phyloP scores from a whole-genome alignment of 2,113 vertebrate genomes.

The Motacilla tschutschensis region DNA sequence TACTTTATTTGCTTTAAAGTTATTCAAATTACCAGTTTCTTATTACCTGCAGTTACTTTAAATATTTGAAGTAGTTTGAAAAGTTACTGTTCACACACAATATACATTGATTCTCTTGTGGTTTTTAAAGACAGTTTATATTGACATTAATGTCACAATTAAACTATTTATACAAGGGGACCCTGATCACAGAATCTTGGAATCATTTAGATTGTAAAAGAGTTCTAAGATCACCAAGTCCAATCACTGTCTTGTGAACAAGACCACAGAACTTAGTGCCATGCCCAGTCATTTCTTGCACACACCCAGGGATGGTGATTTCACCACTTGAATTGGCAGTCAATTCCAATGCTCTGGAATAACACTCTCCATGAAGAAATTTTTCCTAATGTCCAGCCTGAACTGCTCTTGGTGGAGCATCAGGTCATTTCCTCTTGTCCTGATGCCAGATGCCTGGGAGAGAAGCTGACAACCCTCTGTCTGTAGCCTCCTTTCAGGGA shows the following conservation, averaged over 20 bases:
- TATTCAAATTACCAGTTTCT: neutral
- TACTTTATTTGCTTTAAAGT: neutral
- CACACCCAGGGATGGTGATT: too few relatives aligned
- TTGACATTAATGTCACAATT: neutral
- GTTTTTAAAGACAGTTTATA: neutral
- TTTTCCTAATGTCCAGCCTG: neutral
- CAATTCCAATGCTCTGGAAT: neutral
- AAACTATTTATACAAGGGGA: neutral
- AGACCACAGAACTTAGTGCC: neutral
- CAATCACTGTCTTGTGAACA: neutral
- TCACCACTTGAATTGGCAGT: neutral
- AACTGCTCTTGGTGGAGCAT: neutral
- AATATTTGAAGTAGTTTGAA: neutral
- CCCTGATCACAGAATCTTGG: neutral
- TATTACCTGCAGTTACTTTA: neutral
- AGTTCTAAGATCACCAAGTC: neutral
- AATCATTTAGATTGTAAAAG: neutral
- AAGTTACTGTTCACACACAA: neutral
- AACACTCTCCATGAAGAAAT: neutral
- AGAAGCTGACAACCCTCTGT: neutral
- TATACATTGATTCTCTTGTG: neutral
- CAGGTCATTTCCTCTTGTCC: neutral
- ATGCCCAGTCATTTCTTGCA: neutral
- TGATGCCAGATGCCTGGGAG: neutral
- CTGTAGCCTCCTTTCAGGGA: neutral